Percentiles rank a stretch among this genome's conserved stretches.
Evolutionary conservation across 2,113 vertebrate species (phyloP).

Genomic region (Mustela lutreola): DNA sequence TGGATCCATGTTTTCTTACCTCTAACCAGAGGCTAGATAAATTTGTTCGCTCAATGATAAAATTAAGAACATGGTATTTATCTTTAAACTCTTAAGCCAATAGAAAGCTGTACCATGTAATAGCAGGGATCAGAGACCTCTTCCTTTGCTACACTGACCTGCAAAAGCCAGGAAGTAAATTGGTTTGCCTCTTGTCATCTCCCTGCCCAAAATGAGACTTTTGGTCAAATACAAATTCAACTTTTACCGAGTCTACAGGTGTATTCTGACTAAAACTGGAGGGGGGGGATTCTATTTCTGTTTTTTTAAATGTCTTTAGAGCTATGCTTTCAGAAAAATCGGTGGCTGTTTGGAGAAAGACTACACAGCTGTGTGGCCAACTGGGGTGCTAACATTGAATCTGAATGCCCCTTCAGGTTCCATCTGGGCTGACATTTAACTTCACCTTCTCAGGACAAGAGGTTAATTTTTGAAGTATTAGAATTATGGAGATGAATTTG

Average conservation of each 20-base stretch:
- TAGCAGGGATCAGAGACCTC: background rate
- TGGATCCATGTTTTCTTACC: background rate
- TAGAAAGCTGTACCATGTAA: background rate
- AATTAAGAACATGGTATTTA: background rate
- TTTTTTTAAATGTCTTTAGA: conserved; percentile 29
- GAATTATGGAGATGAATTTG: conserved; percentile 57
- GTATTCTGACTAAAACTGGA: background rate
- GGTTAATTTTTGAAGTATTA: background rate
- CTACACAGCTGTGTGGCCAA: conserved; percentile 67
- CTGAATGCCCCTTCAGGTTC: conserved; percentile 32
- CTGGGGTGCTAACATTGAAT: conserved; percentile 41
- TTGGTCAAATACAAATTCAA: background rate
- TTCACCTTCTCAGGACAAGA: conserved; percentile 57
- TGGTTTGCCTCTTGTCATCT: background rate
- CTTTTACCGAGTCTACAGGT: background rate
- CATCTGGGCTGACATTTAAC: conserved; percentile 37
- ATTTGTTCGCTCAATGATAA: background rate
- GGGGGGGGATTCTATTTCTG: background rate
- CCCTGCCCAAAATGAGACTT: background rate
- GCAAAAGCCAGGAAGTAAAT: background rate
- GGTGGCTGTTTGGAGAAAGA: conserved; percentile 2
- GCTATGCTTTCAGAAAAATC: conserved; percentile 47
- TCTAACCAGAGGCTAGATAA: background rate
- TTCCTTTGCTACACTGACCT: background rate
- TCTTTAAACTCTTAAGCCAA: background rate